A percentile compares a stretch with the other conserved stretches of the same genome.
These are phyloP conservation scores for Scrobipalpa costella DNA, from an alignment of 2,888 invertebrate genomes.

Conservation along the genomic window DNA sequence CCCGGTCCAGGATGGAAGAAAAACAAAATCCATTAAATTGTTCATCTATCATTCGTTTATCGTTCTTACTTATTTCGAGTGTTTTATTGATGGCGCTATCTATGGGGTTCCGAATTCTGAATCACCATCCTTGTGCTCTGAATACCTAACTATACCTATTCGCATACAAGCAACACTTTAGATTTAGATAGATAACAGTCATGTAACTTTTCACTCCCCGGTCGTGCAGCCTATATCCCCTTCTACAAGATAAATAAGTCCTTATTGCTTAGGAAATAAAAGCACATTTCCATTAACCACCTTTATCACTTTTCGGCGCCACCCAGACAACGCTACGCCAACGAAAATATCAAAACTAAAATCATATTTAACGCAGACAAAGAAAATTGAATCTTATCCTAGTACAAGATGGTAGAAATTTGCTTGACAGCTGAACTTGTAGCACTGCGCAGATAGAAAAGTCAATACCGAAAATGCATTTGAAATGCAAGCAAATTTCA, in stretches of 20 bases:
- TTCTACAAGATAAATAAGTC: neutral
- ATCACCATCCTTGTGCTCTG: no score
- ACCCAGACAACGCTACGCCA: slow-evolving; percentile 57
- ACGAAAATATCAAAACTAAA: slow-evolving; percentile 48
- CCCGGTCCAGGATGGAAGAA: neutral
- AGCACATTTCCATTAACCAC: neutral
- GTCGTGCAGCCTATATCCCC: slow-evolving; percentile 14
- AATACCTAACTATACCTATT: no score
- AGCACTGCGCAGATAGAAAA: slow-evolving; percentile 39
- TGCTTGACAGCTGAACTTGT: slow-evolving; percentile 20
- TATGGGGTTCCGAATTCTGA: no score
- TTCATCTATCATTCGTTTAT: neutral
- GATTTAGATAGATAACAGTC: slow-evolving; percentile 4
- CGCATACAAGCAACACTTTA: neutral
- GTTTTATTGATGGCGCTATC: no score
- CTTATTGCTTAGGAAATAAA: neutral
- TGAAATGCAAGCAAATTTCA: slow-evolving; percentile 34
- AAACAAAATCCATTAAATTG: neutral
- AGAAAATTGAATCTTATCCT: slow-evolving; percentile 36
- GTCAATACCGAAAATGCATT: slow-evolving; percentile 52
- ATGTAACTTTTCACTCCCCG: slow-evolving; percentile 34
- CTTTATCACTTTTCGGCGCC: slow-evolving; percentile 44
- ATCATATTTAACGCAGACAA: slow-evolving; percentile 32
- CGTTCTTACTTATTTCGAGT: neutral
- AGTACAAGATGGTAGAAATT: neutral